Evolutionary conservation across 64 coral and sea anemone species (phyloP).

Genomic region (Pocillopora verrucosa): DNA sequence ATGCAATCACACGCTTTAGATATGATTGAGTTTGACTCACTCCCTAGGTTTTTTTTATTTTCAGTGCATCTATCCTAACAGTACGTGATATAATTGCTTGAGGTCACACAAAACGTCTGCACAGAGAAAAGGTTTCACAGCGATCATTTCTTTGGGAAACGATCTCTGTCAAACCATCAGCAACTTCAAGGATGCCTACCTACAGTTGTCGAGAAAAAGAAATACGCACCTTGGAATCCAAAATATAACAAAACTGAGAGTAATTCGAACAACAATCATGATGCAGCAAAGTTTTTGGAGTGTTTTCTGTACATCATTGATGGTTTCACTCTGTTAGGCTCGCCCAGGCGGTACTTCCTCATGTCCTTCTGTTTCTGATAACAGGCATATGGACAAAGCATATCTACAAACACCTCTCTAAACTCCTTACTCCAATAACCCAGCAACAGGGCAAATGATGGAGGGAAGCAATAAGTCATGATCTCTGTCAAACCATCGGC

Average conservation of each 20-base stretch:
- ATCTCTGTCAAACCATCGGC: slow-evolving; percentile 90
- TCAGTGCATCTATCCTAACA: no score
- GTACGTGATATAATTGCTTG: no score
- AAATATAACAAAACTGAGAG: slow-evolving; percentile 78
- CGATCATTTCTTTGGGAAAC: no score
- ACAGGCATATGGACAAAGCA: slow-evolving; percentile 63
- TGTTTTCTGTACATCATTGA: slow-evolving; percentile 48
- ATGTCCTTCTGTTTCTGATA: slow-evolving; percentile 58
- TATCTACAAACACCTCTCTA: slow-evolving; percentile 61
- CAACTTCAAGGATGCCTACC: slow-evolving; percentile 78
- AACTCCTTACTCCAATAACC: slow-evolving; percentile 71
- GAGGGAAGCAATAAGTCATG: slow-evolving; percentile 82
- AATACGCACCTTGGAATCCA: slow-evolving; percentile 92
- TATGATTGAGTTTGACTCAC: no score
- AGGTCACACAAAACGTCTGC: no score
- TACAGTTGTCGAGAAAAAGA: slow-evolving; percentile 77
- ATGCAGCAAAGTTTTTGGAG: slow-evolving; percentile 31
- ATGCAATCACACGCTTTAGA: no score
- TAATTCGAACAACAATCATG: slow-evolving; percentile 44
- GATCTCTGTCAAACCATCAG: slow-evolving; percentile 87
- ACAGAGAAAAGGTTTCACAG: no score
- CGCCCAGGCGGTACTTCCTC: slow-evolving; percentile 60
- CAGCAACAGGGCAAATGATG: slow-evolving; percentile 71
- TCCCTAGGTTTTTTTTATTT: no score
- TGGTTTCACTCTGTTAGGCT: slow-evolving; percentile 47